These are phyloP conservation scores for Tholera decimalis DNA, from an alignment of 2,888 invertebrate genomes.

Conservation along the genomic window DNA sequence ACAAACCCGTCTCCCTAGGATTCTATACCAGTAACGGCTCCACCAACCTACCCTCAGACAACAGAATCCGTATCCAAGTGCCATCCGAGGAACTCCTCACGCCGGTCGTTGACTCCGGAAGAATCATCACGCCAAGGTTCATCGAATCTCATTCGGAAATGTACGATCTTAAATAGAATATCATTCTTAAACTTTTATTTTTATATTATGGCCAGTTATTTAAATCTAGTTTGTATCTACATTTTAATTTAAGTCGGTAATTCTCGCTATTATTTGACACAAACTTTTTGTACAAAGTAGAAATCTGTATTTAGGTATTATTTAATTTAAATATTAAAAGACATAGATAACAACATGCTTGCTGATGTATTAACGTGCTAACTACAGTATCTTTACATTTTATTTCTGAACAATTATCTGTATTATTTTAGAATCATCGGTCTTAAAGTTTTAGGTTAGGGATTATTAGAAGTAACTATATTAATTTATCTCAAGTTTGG, in stretches of 20 bases:
- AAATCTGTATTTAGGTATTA: slow-evolving; percentile 50
- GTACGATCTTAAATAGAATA: slow-evolving; percentile 83
- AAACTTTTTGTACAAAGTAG: slow-evolving; percentile 58
- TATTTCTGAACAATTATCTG: slow-evolving; percentile 28
- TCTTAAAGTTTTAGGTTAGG: slow-evolving; percentile 38
- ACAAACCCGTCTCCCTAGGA: slow-evolving; percentile 84
- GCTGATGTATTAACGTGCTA: slow-evolving; percentile 32
- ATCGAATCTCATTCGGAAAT: slow-evolving; percentile 85
- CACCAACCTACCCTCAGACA: slow-evolving; percentile 91
- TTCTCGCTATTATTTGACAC: slow-evolving; percentile 51
- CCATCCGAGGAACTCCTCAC: slow-evolving; percentile 93
- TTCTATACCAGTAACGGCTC: slow-evolving; percentile 91
- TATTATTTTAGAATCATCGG: slow-evolving; percentile 22
- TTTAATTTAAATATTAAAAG: slow-evolving; percentile 37
- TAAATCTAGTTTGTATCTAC: slow-evolving; percentile 15
- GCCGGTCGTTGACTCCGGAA: slow-evolving; percentile 92
- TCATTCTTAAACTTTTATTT: slow-evolving; percentile 16
- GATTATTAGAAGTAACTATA: slow-evolving; percentile 7
- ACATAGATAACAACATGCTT: slow-evolving; percentile 36
- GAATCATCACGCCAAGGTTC: slow-evolving; percentile 84
- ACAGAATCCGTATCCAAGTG: slow-evolving; percentile 94
- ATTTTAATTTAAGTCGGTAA: slow-evolving; percentile 34
- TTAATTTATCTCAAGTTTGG: slow-evolving; percentile 12
- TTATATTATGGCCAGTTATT: slow-evolving; percentile 55
- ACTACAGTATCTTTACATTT: slow-evolving; percentile 50